Evolutionary conservation across 2,888 invertebrate species (phyloP).

Genomic region (Meta bourneti): DNA sequence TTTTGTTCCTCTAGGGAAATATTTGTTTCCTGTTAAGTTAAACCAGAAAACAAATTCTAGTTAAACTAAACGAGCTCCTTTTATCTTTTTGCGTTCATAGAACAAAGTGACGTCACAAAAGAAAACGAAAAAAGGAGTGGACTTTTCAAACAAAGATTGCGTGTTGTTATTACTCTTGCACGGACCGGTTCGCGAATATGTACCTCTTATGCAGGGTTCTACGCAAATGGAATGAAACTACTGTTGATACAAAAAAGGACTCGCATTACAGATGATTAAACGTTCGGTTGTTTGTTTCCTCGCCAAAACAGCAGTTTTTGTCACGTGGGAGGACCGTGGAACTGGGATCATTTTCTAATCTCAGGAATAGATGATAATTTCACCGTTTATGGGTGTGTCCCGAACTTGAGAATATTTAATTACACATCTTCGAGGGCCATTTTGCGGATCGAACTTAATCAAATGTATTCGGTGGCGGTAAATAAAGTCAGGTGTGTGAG

Average conservation of each 20-base stretch:
- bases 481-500: no score
- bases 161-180: no score
- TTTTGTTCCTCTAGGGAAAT: no score
- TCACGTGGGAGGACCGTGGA: background rate
- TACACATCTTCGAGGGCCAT: background rate
- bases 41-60: no score
- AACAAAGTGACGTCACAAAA: no score
- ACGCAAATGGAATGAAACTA: background rate
- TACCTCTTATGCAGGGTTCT: background rate
- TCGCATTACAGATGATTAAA: background rate
- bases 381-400: background rate
- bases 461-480: no score
- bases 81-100: no score
- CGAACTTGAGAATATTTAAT: background rate
- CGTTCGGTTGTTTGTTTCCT: background rate
- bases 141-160: no score
- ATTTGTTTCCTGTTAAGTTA: no score
- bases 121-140: no score
- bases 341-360: background rate
- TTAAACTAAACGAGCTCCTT: no score
- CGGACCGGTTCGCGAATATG: background rate
- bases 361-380: background rate
- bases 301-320: background rate
- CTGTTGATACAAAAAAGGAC: background rate
- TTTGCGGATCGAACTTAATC: no score